Percentiles rank a stretch among this genome's conserved stretches.
Conservation (phyloP, 2,797 vertebrate species). For the Eulemur albifrons region DNA sequence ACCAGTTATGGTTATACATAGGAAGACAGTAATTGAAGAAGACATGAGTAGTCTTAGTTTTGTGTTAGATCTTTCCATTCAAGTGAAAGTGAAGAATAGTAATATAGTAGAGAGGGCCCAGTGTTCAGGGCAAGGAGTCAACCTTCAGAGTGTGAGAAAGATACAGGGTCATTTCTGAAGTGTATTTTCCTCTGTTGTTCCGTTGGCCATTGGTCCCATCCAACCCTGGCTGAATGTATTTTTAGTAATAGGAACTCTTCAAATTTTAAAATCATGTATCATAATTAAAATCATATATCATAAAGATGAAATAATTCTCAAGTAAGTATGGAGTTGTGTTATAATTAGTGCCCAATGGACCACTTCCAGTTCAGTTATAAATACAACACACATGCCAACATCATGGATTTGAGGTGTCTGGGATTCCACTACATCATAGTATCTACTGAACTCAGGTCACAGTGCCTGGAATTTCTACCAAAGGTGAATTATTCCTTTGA, state of each 20-base stretch:
- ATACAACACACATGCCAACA: background rate
- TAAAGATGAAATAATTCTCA: constrained; percentile 16
- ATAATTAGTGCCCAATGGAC: background rate
- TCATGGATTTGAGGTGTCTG: background rate
- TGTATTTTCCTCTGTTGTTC: background rate
- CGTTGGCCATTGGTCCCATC: background rate
- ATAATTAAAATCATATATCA: constrained; percentile 7
- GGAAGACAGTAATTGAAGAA: background rate
- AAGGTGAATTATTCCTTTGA: background rate
- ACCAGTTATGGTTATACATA: background rate
- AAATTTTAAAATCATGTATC: constrained; percentile 28
- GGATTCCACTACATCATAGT: background rate
- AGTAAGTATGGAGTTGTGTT: background rate
- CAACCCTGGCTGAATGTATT: background rate
- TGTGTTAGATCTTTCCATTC: background rate
- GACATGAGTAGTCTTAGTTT: background rate
- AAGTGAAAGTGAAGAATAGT: background rate
- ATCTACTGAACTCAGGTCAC: background rate
- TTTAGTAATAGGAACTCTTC: background rate
- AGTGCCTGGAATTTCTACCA: background rate
- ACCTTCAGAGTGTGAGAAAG: background rate
- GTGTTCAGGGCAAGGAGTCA: background rate
- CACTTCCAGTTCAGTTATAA: background rate
- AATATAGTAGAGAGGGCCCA: background rate
- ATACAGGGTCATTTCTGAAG: background rate